Conservation (phyloP, 2,888 invertebrate species). For the Limnephilus lunatus region DNA sequence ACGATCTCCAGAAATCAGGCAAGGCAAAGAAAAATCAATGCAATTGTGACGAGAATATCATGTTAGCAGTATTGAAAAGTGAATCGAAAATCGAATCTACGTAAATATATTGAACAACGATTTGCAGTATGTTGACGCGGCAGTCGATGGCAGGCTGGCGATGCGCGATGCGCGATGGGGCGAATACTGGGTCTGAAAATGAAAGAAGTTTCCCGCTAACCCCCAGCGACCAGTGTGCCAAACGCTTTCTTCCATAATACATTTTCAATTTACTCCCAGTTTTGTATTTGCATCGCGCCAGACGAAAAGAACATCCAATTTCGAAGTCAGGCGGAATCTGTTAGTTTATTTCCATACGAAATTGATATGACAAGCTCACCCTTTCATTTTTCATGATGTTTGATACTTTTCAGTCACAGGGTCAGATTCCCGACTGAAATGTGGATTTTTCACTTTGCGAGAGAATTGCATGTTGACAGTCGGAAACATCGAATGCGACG, state of each 20-base stretch:
- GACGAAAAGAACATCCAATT: constrained; percentile 10
- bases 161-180: background rate
- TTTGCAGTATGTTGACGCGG: background rate
- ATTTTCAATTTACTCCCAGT: constrained; percentile 27
- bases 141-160: background rate
- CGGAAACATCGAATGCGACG: too few relatives aligned
- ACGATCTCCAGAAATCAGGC: too few relatives aligned
- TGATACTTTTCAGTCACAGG: background rate
- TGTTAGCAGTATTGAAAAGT: background rate
- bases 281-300: constrained; percentile 18
- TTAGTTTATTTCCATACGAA: constrained; percentile 28
- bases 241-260: constrained; percentile 29
- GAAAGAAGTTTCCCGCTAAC: constrained; percentile 7
- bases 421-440: background rate
- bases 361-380: constrained; percentile 26
- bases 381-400: background rate
- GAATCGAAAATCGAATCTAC: background rate
- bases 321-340: constrained; percentile 22
- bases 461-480: too few relatives aligned
- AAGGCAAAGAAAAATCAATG: too few relatives aligned
- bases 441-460: background rate
- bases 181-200: background rate
- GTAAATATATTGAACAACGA: background rate
- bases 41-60: too few relatives aligned
- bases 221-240: constrained; percentile 21